Evolutionary conservation across 2,113 vertebrate species (phyloP), one percentile per base, ranked within the genome.

Genomic region (Sapayoa aenigma): DNA sequence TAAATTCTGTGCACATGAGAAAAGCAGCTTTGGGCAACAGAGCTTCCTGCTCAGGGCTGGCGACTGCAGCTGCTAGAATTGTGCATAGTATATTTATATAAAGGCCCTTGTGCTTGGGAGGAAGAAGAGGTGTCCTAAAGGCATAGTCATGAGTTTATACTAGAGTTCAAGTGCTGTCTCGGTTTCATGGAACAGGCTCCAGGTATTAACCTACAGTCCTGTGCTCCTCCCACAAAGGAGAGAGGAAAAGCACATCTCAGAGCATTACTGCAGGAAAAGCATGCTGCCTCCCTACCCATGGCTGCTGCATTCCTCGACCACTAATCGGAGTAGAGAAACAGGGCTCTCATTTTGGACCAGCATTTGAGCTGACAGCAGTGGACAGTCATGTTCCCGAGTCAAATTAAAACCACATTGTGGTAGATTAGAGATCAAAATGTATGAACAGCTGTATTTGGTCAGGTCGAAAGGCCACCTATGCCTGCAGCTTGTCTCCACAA

Each of bases 181-280:
- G 1, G 33, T 58, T 62, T 49, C 0, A 4, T 11, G 9, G 46
- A 37, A 37, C 17, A 10, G 30, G 33, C 11, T 35, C 15, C 35
- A 13, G 20, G n/a, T 33, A 20, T 31, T 30, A 9, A 16, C 19
- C 1, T 11, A 0, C 7, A 17, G 35, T 19, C 28, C 44, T 31
- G 56, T 15, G 60, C 33, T 72, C 27, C 18, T 39, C 1, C 0
- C 5, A 6, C 2, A 3, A 5, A 14, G 44, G 19, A 47, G 53
- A 59, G 53, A 44, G 49, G 74, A 47, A 47, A 33, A 16, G 3
- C 35, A 1, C 20, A 9, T 15, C 30, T 9, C 1, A 0, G 22
- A 30, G 56, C 1, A 1, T 14, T 31, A 1, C 1, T 1, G 4
- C 4, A 0, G 31, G 63, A 30, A 18, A 14, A 42, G 5, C 6